Evolutionary conservation across 2,888 invertebrate genomes (phyloP), one percentile per base, ranked within the genome.

Genomic region (Nephrotoma flavescens): DNA sequence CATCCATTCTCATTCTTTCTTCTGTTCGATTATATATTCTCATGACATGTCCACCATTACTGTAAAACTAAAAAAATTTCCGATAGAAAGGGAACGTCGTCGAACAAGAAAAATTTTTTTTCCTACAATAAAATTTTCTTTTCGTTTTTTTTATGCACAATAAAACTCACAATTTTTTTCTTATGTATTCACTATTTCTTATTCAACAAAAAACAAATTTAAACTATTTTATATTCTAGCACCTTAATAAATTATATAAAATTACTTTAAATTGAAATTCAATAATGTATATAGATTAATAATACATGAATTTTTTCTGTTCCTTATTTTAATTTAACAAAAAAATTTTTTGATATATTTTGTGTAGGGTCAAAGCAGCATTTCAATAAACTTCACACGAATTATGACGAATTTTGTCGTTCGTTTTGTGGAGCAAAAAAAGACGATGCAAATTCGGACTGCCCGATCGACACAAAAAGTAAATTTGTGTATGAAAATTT

Each of bases 41-140:
- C 89, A 89, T 89, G 89, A 89, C 89, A 89, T 89, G 89, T 89
- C 89, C 89, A 88, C 89, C 89, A 89, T 89, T 88, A 86, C 86
- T 86, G 57, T 57, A 86, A 57, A 44, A 86, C 44, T 42, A 52
- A 44, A 52, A 45, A 86, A 86, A 86, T 41, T 86, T 45, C 86
- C 84, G 84, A 84, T 84, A 47, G 47, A 44, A 86, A 86, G 86
- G 86, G 86, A 86, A 44, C 86, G 45, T 41, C 44, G 86, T 47
- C 41, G 84, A 84, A 84, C 42, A 84, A 42, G 6, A 84, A 84
- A 84, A 41, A n/a, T 42, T 84, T 84, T 71, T 44, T 85, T 85
- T 42, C 85, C 42, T 44, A 41, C 42, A 85, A 85, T 44, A 85
- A 85, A 85, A 15, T 42, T 85, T 42, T 85, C 44, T 44, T 85